phyloP scores from a whole-genome alignment of 1,140 invertebrate species.

The Drosophila athabasca region DNA sequence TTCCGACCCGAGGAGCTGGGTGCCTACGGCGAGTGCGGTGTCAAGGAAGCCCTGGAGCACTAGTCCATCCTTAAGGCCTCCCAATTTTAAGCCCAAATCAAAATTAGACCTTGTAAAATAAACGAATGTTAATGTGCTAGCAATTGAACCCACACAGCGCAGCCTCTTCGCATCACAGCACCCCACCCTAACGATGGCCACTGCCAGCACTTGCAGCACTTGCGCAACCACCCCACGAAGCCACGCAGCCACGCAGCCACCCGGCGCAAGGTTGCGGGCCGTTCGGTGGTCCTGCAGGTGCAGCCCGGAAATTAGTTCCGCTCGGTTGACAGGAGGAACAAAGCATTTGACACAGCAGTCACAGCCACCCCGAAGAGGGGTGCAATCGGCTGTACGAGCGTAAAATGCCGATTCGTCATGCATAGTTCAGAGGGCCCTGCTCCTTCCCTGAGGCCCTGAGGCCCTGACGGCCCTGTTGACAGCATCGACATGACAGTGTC shows the following conservation, averaged over 20 bases:
- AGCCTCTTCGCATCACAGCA: not conserved
- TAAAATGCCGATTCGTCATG: slow-evolving; percentile 82
- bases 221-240: slow-evolving; percentile 29
- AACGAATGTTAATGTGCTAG: slow-evolving; percentile 76
- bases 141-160: slow-evolving; percentile 33
- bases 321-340: slow-evolving; percentile 77
- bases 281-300: slow-evolving; percentile 71
- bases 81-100: slow-evolving; percentile 77
- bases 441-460: not conserved
- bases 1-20: slow-evolving; percentile 86
- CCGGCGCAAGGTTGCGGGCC: slow-evolving; percentile 47
- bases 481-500: slow-evolving; percentile 47
- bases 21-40: slow-evolving; percentile 71
- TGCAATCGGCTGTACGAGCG: slow-evolving; percentile 61
- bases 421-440: slow-evolving; percentile 68
- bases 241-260: slow-evolving; percentile 28
- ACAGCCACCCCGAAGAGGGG: slow-evolving; percentile 26
- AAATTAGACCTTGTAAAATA: slow-evolving; percentile 82
- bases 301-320: slow-evolving; percentile 77
- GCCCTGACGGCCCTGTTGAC: slow-evolving; percentile 49
- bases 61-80: slow-evolving; percentile 31
- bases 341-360: slow-evolving; percentile 56
- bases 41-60: slow-evolving; percentile 72
- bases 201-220: slow-evolving; percentile 24
- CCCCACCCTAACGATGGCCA: not conserved